Conservation (phyloP, 2,888 invertebrate species). For the Willowsia nigromaculata region DNA sequence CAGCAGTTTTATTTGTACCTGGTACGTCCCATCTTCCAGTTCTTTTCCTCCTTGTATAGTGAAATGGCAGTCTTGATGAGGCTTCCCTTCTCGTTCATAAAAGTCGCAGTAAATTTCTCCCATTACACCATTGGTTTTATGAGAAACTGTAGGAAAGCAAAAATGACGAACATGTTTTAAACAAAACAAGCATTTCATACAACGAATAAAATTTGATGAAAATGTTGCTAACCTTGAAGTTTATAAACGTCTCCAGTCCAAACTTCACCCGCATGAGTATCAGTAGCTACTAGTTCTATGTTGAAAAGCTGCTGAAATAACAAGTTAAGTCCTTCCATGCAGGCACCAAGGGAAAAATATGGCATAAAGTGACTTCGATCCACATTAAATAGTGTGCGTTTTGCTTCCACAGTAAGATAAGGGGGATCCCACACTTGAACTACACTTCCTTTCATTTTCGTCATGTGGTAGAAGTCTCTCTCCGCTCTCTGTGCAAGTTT, state of each 20-base stretch:
- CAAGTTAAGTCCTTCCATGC: conserved; percentile 97
- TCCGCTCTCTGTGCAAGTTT: conserved; percentile 86
- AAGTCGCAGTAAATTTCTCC: conserved; percentile 99
- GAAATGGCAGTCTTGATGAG: conserved; percentile 99
- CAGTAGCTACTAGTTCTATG: conserved; percentile 87
- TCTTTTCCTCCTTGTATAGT: conserved; percentile 96
- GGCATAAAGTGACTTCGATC: conserved; percentile 88
- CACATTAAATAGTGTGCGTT: conserved; percentile 84
- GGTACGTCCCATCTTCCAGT: conserved; percentile 89
- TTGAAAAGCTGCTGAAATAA: conserved; percentile 92
- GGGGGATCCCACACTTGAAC: conserved; percentile 90
- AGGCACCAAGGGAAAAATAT: conserved; percentile 94
- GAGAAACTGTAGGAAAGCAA: too few relatives aligned
- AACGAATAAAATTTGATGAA: too few relatives aligned
- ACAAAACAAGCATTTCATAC: too few relatives aligned
- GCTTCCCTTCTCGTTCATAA: conserved; percentile 94
- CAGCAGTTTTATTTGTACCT: too few relatives aligned
- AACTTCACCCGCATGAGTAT: conserved; percentile 89
- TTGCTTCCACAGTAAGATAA: conserved; percentile 89
- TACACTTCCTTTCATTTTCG: conserved; percentile 85
- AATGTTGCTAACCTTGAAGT: conserved; percentile 83
- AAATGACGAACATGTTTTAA: background rate
- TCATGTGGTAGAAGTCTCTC: conserved; percentile 89
- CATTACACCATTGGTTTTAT: conserved; percentile 89
- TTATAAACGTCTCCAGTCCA: conserved; percentile 96